phyloP scores from a whole-genome alignment of 2,797 vertebrate species.

The Chaenodraco wilsoni region DNA sequence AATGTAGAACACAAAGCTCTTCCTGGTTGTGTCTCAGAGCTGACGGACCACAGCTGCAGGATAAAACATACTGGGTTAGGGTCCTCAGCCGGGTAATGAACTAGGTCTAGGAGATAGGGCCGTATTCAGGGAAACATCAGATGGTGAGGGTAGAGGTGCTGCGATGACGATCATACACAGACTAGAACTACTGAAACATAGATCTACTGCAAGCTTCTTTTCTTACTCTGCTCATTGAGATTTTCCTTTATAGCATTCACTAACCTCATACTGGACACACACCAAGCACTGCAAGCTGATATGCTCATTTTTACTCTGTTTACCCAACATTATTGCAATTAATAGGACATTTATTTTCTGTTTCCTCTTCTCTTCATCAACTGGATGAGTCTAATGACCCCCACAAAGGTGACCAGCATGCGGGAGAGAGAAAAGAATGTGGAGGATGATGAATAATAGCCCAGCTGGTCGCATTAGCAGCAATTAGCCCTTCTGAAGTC shows the following conservation, averaged over 20 bases:
- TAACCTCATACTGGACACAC: not conserved
- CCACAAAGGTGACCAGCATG: slow-evolving; percentile 67
- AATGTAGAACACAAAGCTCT: no score
- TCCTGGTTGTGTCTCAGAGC: no score
- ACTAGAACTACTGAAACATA: no score
- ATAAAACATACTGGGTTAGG: no score
- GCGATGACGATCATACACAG: no score
- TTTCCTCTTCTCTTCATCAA: slow-evolving; percentile 61
- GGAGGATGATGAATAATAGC: slow-evolving; percentile 81
- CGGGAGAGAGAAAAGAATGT: slow-evolving; percentile 73
- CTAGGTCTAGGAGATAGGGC: no score
- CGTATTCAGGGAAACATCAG: no score
- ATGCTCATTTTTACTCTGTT: slow-evolving; percentile 55
- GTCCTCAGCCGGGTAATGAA: no score
- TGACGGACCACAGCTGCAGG: no score
- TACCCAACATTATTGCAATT: slow-evolving; percentile 61
- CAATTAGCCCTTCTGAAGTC: slow-evolving; percentile 86
- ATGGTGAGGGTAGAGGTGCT: no score
- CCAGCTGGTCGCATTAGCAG: slow-evolving; percentile 81
- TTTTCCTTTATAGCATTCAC: not conserved
- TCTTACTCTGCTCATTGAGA: no score
- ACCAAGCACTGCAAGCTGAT: slow-evolving; percentile 10
- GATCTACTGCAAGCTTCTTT: no score
- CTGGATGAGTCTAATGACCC: slow-evolving; percentile 70
- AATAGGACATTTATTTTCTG: slow-evolving; percentile 71